Conservation (phyloP, 1,140 invertebrate species). For the Formica exsecta region DNA sequence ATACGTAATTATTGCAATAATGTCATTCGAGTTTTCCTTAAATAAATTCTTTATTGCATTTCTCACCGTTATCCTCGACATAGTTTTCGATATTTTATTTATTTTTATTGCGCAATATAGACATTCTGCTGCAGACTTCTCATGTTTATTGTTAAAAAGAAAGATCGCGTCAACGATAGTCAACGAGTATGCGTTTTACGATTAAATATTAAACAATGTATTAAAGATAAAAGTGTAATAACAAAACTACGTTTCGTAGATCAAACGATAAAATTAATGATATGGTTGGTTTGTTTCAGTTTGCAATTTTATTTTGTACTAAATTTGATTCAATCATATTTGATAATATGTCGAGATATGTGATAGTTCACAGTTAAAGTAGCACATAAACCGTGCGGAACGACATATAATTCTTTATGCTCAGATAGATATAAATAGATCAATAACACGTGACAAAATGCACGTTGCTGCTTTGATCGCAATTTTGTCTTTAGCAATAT, state of each 20-base stretch:
- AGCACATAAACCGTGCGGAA: not conserved
- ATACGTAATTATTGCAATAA: slow-evolving; percentile 22
- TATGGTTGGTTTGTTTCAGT: not conserved
- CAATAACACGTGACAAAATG: slow-evolving; percentile 9
- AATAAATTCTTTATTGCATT: not conserved
- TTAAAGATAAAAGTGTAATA: not conserved
- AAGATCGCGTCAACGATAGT: not conserved
- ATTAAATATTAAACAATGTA: not conserved
- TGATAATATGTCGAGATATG: not conserved
- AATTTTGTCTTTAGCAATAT: slow-evolving; percentile 39
- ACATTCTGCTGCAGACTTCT: not conserved
- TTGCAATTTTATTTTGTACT: not conserved
- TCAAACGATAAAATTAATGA: not conserved
- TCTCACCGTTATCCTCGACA: not conserved
- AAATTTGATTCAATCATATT: not conserved
- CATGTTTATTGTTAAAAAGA: not conserved
- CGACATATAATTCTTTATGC: slow-evolving; percentile 1
- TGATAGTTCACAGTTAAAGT: not conserved
- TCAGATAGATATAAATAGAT: not conserved
- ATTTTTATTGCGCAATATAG: not conserved
- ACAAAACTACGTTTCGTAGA: not conserved
- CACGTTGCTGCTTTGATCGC: not conserved
- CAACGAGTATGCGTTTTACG: no score
- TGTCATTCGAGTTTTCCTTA: not conserved
- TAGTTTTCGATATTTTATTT: not conserved